Conservation (phyloP, 2,888 invertebrate species). For the Bimastos eiseni region DNA sequence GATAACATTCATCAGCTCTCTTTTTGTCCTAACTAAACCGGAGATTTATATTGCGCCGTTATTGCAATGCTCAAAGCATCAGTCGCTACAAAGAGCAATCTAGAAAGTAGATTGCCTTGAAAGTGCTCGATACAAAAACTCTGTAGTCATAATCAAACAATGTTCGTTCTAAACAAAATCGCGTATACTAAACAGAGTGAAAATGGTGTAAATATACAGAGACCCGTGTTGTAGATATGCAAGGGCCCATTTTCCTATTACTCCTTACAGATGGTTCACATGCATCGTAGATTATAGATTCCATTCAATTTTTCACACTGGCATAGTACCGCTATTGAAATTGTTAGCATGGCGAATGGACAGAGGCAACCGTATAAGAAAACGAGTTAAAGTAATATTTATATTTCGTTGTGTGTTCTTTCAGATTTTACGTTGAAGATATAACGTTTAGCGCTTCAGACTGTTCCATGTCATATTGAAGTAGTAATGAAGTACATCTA, state of each 20-base stretch:
- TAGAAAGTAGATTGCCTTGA: no score
- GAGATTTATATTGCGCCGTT: no score
- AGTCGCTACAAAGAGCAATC: no score
- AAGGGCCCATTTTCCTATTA: neutral
- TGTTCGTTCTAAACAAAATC: no score
- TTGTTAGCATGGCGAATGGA: neutral
- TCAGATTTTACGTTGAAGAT: neutral
- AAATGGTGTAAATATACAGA: no score
- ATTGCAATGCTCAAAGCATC: no score
- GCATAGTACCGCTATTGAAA: neutral
- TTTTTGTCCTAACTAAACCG: no score
- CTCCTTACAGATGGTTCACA: neutral
- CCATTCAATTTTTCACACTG: neutral
- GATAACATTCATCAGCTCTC: neutral
- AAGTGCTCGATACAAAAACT: no score
- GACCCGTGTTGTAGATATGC: no score
- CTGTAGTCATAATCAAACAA: no score
- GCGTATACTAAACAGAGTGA: no score
- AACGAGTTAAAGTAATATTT: neutral
- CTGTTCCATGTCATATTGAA: neutral
- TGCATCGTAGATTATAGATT: neutral
- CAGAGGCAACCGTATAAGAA: neutral
- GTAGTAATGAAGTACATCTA: no score
- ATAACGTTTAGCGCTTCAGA: neutral
- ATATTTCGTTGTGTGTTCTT: neutral